Base-by-base conservation (phyloP, 2,888 invertebrate species). In the Leptopilina myrica region DNA sequence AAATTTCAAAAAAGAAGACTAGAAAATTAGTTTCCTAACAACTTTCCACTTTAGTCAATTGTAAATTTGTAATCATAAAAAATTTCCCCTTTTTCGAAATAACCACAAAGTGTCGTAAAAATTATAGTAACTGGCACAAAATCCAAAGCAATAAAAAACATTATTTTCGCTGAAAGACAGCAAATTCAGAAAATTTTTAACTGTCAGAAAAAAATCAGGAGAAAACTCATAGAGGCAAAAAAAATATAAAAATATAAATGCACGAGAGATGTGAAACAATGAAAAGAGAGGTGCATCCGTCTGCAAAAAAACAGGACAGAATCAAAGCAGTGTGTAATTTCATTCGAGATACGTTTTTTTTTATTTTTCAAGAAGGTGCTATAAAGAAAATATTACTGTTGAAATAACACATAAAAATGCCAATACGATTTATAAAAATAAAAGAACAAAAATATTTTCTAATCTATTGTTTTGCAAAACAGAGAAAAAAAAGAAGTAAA, bases 201-300 rank as follows among this genome's bases (percentile, higher is more conserved):
- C 62, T 62, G 62, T 20, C 15, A 62, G 20, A 62, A 62, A 62
- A 62, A 62, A 62, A 62, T 11, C 15, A 62, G 0, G 20, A 62
- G 9, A 20, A 62, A 62, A 62, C 62, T 62, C 20, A 7, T 62
- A 20, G 7, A 59, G 15, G 15, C 5, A n/a, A 59, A 15, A 59
- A 59, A 59, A 62, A 62, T 15, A 59, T 43, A 43, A 59, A 59
- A 59, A 59, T 43, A 43, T 49, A 49, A 4, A 9, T 20, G 0
- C 8, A 20, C 9, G 62, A 62, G 62, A 62, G 62, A 2, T 62
- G 20, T 20, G 20, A n/a, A 62, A 62, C 62, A 62, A 62, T 62
- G 62, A 62, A 62, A 62, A 62, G 15, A 62, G 15, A 62, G 62
- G 62, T 15, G 62, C 62, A 62, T 62, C 62, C 62, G 62, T 62